A percentile compares a stretch with the other conserved stretches of the same genome.
These are phyloP conservation scores for Sylvicapra grimmia DNA, from an alignment of 2,113 vertebrate species.

Conservation along the genomic window DNA sequence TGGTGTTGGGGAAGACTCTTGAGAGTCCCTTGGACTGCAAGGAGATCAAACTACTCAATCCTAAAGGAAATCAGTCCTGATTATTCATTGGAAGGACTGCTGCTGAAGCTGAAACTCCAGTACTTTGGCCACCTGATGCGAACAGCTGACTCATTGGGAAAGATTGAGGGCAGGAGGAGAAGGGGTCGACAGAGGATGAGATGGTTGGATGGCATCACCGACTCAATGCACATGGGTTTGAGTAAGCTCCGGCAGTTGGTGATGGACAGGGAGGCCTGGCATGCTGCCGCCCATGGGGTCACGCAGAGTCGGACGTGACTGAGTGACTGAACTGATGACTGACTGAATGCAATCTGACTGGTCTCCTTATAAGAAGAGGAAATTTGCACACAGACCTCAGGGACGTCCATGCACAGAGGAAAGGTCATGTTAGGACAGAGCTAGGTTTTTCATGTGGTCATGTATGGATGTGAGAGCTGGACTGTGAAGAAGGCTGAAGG, in stretches of 20 bases:
- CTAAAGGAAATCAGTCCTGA: not conserved
- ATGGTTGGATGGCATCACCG: not conserved
- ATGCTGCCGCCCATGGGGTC: fast-evolving
- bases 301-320: fast-evolving
- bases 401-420: not conserved
- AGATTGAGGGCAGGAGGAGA: not conserved
- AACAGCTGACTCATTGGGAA: not conserved
- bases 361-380: not conserved
- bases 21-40: not conserved
- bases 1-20: not conserved
- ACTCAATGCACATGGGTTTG: not conserved
- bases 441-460: no score
- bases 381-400: not conserved
- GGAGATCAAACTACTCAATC: not conserved
- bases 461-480: no score
- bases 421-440: not conserved
- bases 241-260: not conserved
- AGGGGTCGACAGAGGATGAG: not conserved
- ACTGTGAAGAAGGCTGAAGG: no score
- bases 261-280: not conserved
- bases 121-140: not conserved
- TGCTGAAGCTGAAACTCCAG: not conserved
- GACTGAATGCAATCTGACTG: not conserved
- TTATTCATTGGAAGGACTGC: not conserved
- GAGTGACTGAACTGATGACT: not conserved